Conservation (phyloP, 2,797 vertebrate species). For the Natrix natrix region DNA sequence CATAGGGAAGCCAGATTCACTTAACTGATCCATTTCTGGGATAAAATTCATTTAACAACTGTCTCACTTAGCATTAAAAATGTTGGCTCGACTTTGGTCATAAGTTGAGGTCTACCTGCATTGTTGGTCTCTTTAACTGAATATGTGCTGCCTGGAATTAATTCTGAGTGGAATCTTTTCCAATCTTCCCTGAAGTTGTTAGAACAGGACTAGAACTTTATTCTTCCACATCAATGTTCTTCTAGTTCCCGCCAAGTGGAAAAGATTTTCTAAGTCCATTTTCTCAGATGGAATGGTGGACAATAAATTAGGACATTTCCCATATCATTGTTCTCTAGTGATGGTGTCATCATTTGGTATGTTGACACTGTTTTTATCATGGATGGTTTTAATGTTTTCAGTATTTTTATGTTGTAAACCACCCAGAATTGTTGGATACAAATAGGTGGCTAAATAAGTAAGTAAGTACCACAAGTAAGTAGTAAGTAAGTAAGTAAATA, state of each 20-base stretch:
- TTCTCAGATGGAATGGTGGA: neutral
- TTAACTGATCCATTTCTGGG: neutral
- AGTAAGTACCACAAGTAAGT: too few species aligned
- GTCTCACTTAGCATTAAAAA: neutral
- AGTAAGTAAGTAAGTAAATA: too few species aligned
- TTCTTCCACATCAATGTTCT: neutral
- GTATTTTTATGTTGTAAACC: neutral
- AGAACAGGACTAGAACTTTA: neutral
- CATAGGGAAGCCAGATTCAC: neutral
- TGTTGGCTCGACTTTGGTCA: neutral
- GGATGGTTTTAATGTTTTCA: neutral
- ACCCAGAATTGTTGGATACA: neutral
- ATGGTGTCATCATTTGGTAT: neutral
- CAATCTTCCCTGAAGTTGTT: neutral
- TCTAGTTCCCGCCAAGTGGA: neutral
- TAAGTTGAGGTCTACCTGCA: neutral
- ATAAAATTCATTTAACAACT: neutral
- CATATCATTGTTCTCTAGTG: neutral
- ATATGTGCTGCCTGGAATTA: neutral
- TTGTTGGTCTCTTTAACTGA: neutral
- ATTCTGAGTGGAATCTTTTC: neutral
- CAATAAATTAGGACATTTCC: neutral
- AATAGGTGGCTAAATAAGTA: neutral
- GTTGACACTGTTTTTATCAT: neutral
- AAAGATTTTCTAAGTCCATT: neutral